Base-by-base conservation (phyloP, 2,113 vertebrate genomes). In the Gavialis gangeticus region DNA sequence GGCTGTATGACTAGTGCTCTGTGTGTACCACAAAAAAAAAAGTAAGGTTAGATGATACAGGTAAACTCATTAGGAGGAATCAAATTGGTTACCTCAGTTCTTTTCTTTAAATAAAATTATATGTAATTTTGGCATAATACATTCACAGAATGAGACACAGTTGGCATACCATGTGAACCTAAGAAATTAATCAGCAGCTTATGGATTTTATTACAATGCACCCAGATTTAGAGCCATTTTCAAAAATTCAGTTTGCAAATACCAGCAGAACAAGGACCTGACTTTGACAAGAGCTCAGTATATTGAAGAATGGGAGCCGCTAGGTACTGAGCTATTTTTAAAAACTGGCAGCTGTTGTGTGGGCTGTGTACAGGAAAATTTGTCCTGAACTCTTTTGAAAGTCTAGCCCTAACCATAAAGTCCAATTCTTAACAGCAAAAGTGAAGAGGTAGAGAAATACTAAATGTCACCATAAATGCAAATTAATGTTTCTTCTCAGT, bases 331-430 rank as follows among this genome's bases (percentile, higher is more conserved):
- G 96, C 95, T 96, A 96, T 97, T 97, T 95, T 97, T 66, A 89
- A 94, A 76, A 54, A 3, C 84, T 62, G 92, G 88, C 95, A 97
- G 96, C 91, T 96, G 95, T 91, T 97, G 95, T 94, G 96, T 97
- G 94, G 96, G 96, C 85, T 94, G 94, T 21, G 87, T 94, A 95
- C 71, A 88, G 9, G 58, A 94, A 95, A 95, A 87, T 83, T 93
- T 94, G 75, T 60, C 91, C 64, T 75, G 2, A 1, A 94, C 92
- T 93, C 86, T 95, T 92, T 93, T 82, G 60, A 89, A 91, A 85
- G 79, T 80, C 84, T 63, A 18, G 58, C 82, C 88, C 37, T 81
- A 90, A 34, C 91, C 71, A 91, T 95, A 79, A 86, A 46, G 46
- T 46, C 46, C 46, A 46, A 46, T 85, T 66, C 62, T 55, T 18